Evolutionary conservation across 2,113 vertebrate genomes (phyloP).

Genomic region (Lasiurus borealis): DNA sequence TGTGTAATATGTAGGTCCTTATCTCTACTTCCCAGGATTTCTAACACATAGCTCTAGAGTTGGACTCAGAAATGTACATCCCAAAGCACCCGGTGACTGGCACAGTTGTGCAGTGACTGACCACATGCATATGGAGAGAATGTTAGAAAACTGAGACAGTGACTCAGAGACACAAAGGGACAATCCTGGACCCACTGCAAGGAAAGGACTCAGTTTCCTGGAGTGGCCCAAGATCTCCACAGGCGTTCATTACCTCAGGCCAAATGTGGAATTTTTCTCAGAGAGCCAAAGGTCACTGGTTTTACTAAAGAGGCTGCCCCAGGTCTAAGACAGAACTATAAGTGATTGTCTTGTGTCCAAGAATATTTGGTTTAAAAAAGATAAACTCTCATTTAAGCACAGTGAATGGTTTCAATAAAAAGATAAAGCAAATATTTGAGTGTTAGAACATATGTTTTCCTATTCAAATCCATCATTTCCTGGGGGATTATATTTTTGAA

Average conservation of each 20-base stretch:
- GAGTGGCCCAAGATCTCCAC: background rate
- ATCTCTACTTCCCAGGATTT: background rate
- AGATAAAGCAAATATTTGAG: background rate
- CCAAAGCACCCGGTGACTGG: background rate
- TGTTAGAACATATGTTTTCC: background rate
- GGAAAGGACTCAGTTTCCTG: background rate
- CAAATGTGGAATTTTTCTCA: background rate
- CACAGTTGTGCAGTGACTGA: accelerated
- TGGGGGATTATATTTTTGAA: background rate
- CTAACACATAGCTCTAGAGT: background rate
- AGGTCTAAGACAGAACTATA: background rate
- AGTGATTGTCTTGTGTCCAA: background rate
- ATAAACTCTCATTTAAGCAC: background rate
- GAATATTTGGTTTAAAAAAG: background rate
- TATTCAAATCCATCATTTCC: background rate
- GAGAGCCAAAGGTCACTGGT: background rate
- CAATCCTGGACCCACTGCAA: background rate
- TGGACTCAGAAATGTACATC: background rate
- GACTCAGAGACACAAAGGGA: background rate
- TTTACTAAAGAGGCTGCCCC: background rate
- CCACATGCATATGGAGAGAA: background rate
- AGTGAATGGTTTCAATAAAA: background rate
- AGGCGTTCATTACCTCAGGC: background rate
- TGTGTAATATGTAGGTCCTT: background rate
- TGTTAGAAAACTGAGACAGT: background rate